Evolutionary conservation across 1,140 invertebrate species (phyloP), one percentile per base, ranked within the genome.

Genomic region (Drosophila yakuba): DNA sequence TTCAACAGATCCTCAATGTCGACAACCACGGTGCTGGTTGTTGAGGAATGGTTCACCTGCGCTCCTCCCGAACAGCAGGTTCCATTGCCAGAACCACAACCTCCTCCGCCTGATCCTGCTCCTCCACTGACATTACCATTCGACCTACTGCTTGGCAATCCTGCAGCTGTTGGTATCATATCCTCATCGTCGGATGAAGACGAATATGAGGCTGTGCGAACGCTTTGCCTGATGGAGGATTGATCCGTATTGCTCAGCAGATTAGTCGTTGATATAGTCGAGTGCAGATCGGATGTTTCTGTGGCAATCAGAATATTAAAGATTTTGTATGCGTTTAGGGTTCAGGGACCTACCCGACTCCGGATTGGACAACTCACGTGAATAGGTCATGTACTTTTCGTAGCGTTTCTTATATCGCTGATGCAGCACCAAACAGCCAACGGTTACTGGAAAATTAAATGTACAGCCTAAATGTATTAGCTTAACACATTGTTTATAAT

Each of bases 1-100:
- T 92, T 93, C 7, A 94, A 58, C n/a, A 96, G 92, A 92, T 97
- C 96, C 92, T 96, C 96, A 20, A 96, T 96, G 81, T 96, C 96
- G 4, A 94, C 93, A 4, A 95, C 88, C 11, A 92, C 93, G 64
- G 93, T 93, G 43, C 92, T 90, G 28, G 75, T 71, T 5, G 86
- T 93, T 5, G 86, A 80, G 5, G 86, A 80, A 3, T 73, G 85
- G 1, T 69, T 78, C 2, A 72, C 80, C 0, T 58, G 14, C 0
- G 35, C 54, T 0, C 52, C 72, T 3, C 68, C 74, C 17, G 92
- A 78, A 50, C 93, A 91, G 69, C 90, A 78, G 48, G 74, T 91
- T 56, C 62, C 85, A 62, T 56, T 83, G 38, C 66, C 78, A 7
- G 77, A 64, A 28, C 81, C 77, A 15, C 90, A 93, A 61, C 79